Conservation (phyloP, 2,797 vertebrate genomes). For the Intellagama lesueurii region DNA sequence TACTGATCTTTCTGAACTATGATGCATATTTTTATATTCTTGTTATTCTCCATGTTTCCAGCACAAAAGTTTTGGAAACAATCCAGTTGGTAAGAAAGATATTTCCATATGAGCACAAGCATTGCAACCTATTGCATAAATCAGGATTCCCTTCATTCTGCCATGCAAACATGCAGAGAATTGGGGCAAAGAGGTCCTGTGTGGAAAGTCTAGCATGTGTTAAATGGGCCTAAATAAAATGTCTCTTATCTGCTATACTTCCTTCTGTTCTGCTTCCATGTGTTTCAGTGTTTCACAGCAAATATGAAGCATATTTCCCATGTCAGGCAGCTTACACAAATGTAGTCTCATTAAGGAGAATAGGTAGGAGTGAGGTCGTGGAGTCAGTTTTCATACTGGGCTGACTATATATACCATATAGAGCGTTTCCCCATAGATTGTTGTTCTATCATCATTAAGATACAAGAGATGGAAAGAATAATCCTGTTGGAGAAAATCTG, state of each 20-base stretch:
- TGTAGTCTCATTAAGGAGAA: background rate
- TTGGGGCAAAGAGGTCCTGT: background rate
- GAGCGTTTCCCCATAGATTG: background rate
- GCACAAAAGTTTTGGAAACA: background rate
- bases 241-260: conserved; percentile 1
- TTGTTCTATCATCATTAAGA: background rate
- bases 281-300: conserved; percentile 12
- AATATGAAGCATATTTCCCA: background rate
- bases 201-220: background rate
- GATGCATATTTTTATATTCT: background rate
- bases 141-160: conserved; percentile 10
- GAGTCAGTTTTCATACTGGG: background rate
- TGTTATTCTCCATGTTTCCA: background rate
- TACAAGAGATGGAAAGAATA: background rate
- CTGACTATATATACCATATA: background rate
- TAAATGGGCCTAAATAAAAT: background rate
- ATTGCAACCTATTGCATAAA: background rate
- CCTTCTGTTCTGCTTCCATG: conserved; percentile 15
- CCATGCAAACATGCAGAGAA: background rate
- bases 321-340: background rate
- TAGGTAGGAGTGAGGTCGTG: background rate
- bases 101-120: background rate
- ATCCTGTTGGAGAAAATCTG: background rate
- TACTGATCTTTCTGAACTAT: background rate
- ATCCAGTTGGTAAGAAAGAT: background rate